Conservation (phyloP, 2,113 vertebrate genomes). For the Phocoena phocoena region DNA sequence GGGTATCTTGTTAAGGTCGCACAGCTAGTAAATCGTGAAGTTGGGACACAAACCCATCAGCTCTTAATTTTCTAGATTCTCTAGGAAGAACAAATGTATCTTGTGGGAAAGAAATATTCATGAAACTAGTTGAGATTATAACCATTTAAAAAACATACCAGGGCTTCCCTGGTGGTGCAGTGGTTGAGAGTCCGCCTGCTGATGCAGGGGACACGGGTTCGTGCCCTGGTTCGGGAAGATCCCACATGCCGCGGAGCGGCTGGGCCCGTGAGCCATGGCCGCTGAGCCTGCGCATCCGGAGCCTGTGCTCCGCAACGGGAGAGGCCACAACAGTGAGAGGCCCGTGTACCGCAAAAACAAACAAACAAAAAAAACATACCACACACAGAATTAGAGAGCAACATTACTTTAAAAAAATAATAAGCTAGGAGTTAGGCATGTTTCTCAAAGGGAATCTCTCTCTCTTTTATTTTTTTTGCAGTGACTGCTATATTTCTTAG, state of each 20-base stretch:
- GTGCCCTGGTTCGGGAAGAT: too few relatives aligned
- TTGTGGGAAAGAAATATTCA: conserved; percentile 1
- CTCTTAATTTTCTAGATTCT: conserved; percentile 8
- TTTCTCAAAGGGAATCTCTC: neutral
- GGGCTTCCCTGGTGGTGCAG: too few relatives aligned
- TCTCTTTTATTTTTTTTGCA: neutral
- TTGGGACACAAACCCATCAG: neutral
- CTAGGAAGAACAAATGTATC: conserved; percentile 24
- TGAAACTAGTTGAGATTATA: conserved; percentile 17
- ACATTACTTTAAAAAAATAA: neutral
- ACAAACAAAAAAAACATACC: neutral
- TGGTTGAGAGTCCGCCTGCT: too few relatives aligned
- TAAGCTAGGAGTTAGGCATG: neutral
- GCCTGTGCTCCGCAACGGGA: too few relatives aligned
- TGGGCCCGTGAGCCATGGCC: too few relatives aligned
- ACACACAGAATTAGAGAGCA: neutral
- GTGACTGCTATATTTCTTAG: neutral
- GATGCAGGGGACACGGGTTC: too few relatives aligned
- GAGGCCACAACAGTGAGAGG: too few relatives aligned
- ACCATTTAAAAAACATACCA: neutral
- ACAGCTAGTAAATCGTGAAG: neutral
- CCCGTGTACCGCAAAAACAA: too few relatives aligned
- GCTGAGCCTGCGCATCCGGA: too few relatives aligned
- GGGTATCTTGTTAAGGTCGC: neutral
- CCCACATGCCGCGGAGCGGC: too few relatives aligned